Conservation (phyloP, 1,140 invertebrate genomes). For the Copidosoma floridanum region DNA sequence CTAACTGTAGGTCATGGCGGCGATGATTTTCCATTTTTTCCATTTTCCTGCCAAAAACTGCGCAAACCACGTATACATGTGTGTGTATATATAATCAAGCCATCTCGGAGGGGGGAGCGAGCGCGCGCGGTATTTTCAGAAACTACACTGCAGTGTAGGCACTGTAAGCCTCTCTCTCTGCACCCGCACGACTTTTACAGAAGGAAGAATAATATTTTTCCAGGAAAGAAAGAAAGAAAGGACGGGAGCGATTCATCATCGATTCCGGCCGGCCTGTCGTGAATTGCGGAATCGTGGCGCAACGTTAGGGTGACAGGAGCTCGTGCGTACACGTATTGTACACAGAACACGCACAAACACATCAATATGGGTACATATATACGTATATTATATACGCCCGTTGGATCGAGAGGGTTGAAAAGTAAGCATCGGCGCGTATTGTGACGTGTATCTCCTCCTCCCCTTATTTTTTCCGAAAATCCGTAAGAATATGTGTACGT, state of each 20-base stretch:
- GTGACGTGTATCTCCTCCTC: no score
- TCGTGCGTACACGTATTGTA: no score
- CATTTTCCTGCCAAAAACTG: no score
- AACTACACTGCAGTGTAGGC: constrained; percentile 1
- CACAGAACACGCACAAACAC: not conserved
- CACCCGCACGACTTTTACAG: not conserved
- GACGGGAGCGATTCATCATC: constrained; percentile 15
- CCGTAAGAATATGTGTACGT: not conserved
- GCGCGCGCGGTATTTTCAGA: constrained; percentile 11
- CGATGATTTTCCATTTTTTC: no score
- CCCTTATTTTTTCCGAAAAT: constrained; percentile 5
- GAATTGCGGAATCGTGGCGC: constrained; percentile 9
- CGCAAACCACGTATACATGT: no score
- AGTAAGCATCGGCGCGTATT: no score
- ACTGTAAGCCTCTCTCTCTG: not conserved
- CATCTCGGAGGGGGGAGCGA: no score
- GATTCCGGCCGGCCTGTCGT: constrained; percentile 1
- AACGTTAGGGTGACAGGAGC: not conserved
- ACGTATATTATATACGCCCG: no score
- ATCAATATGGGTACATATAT: not conserved
- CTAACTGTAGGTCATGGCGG: no score
- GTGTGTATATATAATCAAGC: no score
- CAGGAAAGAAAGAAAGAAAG: no score
- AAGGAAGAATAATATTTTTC: constrained; percentile 19
- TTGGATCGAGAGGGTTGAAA: constrained; percentile 22